A percentile compares a stretch with the other conserved stretches of the same genome.
Evolutionary conservation across 1,140 invertebrate genomes (phyloP).

Genomic region (Conus betulinus): DNA sequence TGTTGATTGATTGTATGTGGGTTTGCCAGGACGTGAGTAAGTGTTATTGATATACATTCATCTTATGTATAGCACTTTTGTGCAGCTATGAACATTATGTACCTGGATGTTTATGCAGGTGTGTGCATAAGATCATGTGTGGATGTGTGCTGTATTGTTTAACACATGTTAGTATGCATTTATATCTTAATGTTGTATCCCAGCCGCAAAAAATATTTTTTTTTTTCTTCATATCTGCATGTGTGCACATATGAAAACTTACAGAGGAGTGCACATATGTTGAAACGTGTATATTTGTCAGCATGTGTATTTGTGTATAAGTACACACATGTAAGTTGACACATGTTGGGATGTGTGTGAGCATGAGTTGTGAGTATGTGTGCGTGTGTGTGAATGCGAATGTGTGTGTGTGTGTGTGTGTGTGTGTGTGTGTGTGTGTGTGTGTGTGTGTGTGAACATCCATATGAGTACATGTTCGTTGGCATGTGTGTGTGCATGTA

Average conservation of each 20-base stretch:
- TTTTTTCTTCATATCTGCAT: not conserved
- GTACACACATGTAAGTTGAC: too few relatives aligned
- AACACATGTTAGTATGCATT: not conserved
- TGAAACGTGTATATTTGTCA: not conserved
- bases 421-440: constrained; percentile 22
- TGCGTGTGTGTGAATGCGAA: not conserved
- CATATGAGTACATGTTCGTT: constrained; percentile 43
- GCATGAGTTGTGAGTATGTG: not conserved
- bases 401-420: not conserved
- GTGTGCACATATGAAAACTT: too few relatives aligned
- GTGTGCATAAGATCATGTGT: too few relatives aligned
- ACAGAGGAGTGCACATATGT: too few relatives aligned
- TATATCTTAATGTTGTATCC: not conserved
- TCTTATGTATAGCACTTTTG: too few relatives aligned
- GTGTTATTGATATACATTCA: too few relatives aligned
- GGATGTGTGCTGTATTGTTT: not conserved
- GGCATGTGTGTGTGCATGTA: constrained; percentile 63
- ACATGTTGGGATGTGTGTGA: too few relatives aligned
- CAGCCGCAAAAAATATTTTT: not conserved
- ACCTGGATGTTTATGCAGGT: too few relatives aligned
- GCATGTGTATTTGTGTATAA: not conserved
- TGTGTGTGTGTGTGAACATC: not conserved
- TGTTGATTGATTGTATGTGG: not conserved
- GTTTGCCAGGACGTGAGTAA: too few relatives aligned
- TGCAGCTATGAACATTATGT: too few relatives aligned